Evolutionary conservation across 2,797 vertebrate species (phyloP).

Genomic region (Pelodytes ibericus): DNA sequence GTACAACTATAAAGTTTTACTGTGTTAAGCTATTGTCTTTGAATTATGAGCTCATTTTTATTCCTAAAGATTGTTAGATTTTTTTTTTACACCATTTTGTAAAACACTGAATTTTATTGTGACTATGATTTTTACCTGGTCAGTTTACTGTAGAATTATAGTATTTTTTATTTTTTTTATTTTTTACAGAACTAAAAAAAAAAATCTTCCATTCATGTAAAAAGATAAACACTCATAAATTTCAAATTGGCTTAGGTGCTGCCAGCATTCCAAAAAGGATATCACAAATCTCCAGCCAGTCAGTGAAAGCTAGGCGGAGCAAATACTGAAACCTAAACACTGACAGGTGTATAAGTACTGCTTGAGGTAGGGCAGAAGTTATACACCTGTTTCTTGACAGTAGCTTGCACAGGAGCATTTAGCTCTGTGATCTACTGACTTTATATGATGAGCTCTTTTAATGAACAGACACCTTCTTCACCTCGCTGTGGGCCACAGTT

Average conservation of each 20-base stretch:
- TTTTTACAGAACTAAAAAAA: slow-evolving; percentile 63
- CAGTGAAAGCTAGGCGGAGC: slow-evolving; percentile 68
- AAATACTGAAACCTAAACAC: slow-evolving; percentile 59
- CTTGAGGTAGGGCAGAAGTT: slow-evolving; percentile 65
- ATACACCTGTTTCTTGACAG: slow-evolving; percentile 69
- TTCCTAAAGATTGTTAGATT: slow-evolving; percentile 4
- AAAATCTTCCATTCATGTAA: slow-evolving; percentile 68
- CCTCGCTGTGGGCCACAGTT: slow-evolving; percentile 90
- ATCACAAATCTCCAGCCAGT: slow-evolving; percentile 74
- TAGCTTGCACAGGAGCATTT: slow-evolving; percentile 62
- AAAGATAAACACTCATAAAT: slow-evolving; percentile 70
- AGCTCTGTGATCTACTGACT: slow-evolving; percentile 38
- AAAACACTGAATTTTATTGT: background rate
- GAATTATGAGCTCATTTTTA: slow-evolving; percentile 8
- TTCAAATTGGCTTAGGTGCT: slow-evolving; percentile 61
- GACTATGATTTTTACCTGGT: slow-evolving; percentile 13
- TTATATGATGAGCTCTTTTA: slow-evolving; percentile 83
- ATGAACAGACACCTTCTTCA: slow-evolving; percentile 84
- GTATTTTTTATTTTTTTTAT: slow-evolving; percentile 23
- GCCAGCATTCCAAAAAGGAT: slow-evolving; percentile 75
- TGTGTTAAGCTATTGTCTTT: slow-evolving; percentile 19
- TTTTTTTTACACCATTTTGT: slow-evolving; percentile 4
- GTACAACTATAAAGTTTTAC: slow-evolving; percentile 37
- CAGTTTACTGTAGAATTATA: slow-evolving; percentile 17
- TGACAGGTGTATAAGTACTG: slow-evolving; percentile 75